Base-by-base conservation (phyloP, 1,140 invertebrate species). In the Drosophila fuyamai region DNA sequence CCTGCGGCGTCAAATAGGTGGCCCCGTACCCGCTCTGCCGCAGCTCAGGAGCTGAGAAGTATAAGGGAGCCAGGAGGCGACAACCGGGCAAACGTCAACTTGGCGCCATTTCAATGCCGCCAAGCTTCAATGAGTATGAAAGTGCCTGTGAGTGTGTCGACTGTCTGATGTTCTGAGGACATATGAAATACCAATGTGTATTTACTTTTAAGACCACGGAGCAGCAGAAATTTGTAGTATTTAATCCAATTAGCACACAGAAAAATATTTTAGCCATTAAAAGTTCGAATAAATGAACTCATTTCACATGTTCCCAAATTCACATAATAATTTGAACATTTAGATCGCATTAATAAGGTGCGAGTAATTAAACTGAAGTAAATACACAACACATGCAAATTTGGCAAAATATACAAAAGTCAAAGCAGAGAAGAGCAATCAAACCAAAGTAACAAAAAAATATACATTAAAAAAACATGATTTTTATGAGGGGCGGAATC, bases 81-180 rank as follows among this genome's bases (percentile, higher is more conserved):
- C 23, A 46, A 58, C 41, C 61, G 35, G 23, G 56, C 53, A 57
- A 76, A 71, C 75, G 78, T 51, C 73, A 27, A 47, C 27, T 71
- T 82, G 82, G 82, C 83, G 82, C 82, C 83, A 86, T 62, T 81
- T 72, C 79, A 57, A 65, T 73, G 63, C 58, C 50, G 57, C 53
- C 54, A 50, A 27, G 35, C 40, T 44, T 14, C 32, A 47, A 51
- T 13, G 32, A 8, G 6, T 32, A 8, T 32, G 8, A 32, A 32
- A 32, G 50, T 56, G 60, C 43, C 27, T 65, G 44, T 40, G 51
- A 36, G 29, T 65, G 44, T 48, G 43, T 32, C 48, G 32, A 29
- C 16, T 60, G 41, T 62, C 72, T 47, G 16, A 63, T 51, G 38
- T 41, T 36, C 29, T 14, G 32, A 9, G 68, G 36, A 57, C 44